A percentile compares a stretch with the other conserved stretches of the same genome.
Conservation (phyloP, 92 coral and sea anemone species). For the Paramuricea clavata region DNA sequence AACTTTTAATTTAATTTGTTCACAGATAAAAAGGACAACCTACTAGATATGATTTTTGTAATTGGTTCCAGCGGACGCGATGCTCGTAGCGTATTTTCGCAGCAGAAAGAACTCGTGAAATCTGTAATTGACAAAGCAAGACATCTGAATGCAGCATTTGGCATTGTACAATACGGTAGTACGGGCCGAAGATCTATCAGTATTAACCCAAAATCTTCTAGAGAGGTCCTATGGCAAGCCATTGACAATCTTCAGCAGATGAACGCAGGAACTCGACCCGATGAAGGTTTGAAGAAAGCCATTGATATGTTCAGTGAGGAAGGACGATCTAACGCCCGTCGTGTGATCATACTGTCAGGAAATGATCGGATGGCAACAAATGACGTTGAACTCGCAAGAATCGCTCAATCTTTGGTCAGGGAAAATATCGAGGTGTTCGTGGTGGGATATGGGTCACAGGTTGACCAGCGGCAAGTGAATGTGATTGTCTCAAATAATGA, state of each 20-base stretch:
- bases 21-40: background rate
- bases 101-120: slow-evolving; percentile 25
- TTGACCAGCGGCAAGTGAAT: background rate
- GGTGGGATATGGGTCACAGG: slow-evolving; percentile 28
- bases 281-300: slow-evolving; percentile 79
- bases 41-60: slow-evolving; percentile 30
- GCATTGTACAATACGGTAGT: slow-evolving; percentile 20
- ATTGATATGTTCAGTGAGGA: slow-evolving; percentile 62
- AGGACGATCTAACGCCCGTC: slow-evolving; percentile 29
- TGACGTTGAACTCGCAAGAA: background rate
- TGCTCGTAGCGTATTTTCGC: slow-evolving; percentile 20
- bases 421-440: slow-evolving; percentile 8
- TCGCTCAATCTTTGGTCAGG: background rate
- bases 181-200: background rate
- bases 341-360: slow-evolving; percentile 25
- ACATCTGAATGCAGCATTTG: slow-evolving; percentile 37
- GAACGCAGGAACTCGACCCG: slow-evolving; percentile 87
- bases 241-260: slow-evolving; percentile 78
- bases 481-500: background rate
- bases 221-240: slow-evolving; percentile 18
- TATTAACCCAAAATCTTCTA: background rate
- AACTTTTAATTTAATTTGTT: too few relatives aligned
- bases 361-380: background rate
- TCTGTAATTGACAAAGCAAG: slow-evolving; percentile 18
- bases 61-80: slow-evolving; percentile 33